Evolutionary conservation across 2,888 invertebrate genomes (phyloP).

Genomic region (Hecatera dysodea): DNA sequence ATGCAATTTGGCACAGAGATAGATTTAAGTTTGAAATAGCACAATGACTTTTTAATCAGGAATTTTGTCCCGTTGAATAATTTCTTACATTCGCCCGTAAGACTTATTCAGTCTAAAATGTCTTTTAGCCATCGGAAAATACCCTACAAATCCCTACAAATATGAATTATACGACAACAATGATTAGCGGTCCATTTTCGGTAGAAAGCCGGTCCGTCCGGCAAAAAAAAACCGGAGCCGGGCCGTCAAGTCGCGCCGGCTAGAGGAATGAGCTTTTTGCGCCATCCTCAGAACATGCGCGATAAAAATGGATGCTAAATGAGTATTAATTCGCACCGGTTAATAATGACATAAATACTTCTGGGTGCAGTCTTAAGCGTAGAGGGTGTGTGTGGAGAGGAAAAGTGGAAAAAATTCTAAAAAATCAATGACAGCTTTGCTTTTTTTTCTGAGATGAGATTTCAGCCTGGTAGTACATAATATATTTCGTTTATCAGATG

Average conservation of each 20-base stretch:
- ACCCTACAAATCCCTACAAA: slow-evolving; percentile 30
- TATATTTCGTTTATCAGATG: background rate
- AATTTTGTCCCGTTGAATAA: no score
- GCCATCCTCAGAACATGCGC: slow-evolving; percentile 79
- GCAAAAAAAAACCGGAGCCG: slow-evolving; percentile 62
- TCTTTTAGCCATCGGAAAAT: background rate
- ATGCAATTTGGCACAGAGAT: no score
- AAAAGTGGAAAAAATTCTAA: background rate
- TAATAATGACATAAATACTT: slow-evolving; percentile 91
- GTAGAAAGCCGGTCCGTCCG: slow-evolving; percentile 68
- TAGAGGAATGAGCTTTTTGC: slow-evolving; percentile 80
- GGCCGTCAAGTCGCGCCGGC: slow-evolving; percentile 65
- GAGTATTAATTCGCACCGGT: slow-evolving; percentile 90
- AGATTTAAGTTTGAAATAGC: no score
- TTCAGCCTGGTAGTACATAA: no score
- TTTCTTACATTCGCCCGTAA: no score
- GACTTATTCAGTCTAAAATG: slow-evolving; percentile 4
- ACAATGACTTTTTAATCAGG: no score
- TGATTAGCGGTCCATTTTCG: slow-evolving; percentile 81
- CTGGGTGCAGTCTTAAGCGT: slow-evolving; percentile 78
- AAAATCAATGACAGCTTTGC: background rate
- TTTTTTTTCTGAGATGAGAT: background rate
- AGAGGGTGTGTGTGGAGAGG: slow-evolving; percentile 75
- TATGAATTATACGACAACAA: slow-evolving; percentile 58
- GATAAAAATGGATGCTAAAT: slow-evolving; percentile 88